These are phyloP conservation scores for Chrysopa pallens DNA, from an alignment of 1,140 invertebrate genomes.

Conservation along the genomic window DNA sequence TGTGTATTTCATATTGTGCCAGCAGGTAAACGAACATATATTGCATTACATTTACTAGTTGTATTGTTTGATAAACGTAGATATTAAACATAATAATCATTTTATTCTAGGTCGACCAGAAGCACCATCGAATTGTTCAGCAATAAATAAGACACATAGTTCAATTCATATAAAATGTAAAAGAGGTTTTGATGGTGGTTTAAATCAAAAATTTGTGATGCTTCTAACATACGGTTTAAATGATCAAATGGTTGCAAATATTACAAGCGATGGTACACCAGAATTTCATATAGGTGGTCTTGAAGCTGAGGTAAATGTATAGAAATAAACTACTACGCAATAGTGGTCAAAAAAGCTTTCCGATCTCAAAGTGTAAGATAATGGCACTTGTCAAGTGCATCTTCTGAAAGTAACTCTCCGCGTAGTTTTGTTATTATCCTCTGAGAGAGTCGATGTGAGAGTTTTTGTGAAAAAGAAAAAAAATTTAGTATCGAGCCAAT, in stretches of 20 bases:
- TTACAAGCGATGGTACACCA: slow-evolving; percentile 11
- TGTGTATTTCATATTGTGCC: slow-evolving; percentile 37
- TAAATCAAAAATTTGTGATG: slow-evolving; percentile 28
- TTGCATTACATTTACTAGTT: slow-evolving; percentile 7
- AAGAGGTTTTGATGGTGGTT: slow-evolving; percentile 28
- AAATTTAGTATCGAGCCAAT: too few relatives aligned
- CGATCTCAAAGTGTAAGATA: too few relatives aligned
- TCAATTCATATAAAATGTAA: slow-evolving; percentile 27
- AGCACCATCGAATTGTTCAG: slow-evolving; percentile 26
- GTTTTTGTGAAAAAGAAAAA: too few relatives aligned
- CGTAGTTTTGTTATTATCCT: too few relatives aligned
- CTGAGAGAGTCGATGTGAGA: too few relatives aligned
- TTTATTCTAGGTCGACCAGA: slow-evolving; percentile 22
- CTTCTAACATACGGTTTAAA: slow-evolving; percentile 11
- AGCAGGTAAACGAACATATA: slow-evolving; percentile 19
- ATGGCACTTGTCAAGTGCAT: too few relatives aligned
- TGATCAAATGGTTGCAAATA: slow-evolving; percentile 10
- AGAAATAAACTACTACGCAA: too few relatives aligned
- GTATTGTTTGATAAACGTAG: not conserved
- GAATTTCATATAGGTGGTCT: slow-evolving; percentile 22
- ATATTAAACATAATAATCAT: slow-evolving; percentile 1
- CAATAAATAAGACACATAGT: slow-evolving; percentile 28
- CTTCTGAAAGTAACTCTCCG: too few relatives aligned
- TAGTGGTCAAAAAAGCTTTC: too few relatives aligned
- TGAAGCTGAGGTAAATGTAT: slow-evolving; percentile 14